Evolutionary conservation across 2,797 vertebrate species (phyloP).

Genomic region (Scolopax rusticola): DNA sequence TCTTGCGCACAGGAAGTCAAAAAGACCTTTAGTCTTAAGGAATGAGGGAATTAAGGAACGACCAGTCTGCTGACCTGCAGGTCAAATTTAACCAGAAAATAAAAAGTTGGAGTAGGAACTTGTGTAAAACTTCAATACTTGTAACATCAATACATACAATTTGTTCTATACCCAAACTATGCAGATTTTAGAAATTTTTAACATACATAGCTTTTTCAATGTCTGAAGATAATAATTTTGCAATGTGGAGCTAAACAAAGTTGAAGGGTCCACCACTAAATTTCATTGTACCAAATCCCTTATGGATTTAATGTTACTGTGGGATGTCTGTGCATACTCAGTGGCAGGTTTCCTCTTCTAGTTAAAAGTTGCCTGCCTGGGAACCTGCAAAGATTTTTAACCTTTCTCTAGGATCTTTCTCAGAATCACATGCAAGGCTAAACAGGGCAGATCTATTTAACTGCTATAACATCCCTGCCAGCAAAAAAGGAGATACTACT

Average conservation of each 20-base stretch:
- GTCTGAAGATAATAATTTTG: background rate
- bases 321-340: background rate
- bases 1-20: background rate
- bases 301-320: background rate
- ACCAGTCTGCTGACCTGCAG: background rate
- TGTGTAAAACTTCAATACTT: background rate
- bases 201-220: background rate
- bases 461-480: background rate
- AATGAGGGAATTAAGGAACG: background rate
- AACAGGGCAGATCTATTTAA: background rate
- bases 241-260: background rate
- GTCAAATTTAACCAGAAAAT: background rate
- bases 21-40: background rate
- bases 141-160: background rate
- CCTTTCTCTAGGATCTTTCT: background rate
- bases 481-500: background rate
- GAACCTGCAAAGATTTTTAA: background rate
- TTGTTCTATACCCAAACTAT: background rate
- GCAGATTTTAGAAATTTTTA: background rate
- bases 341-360: background rate
- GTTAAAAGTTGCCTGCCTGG: background rate
- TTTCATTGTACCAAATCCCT: background rate
- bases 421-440: background rate
- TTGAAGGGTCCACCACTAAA: background rate
- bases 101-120: background rate